A percentile compares a stretch with the other conserved stretches of the same genome.
Evolutionary conservation across 2,797 vertebrate genomes (phyloP).

Genomic region (Propithecus perrieri): DNA sequence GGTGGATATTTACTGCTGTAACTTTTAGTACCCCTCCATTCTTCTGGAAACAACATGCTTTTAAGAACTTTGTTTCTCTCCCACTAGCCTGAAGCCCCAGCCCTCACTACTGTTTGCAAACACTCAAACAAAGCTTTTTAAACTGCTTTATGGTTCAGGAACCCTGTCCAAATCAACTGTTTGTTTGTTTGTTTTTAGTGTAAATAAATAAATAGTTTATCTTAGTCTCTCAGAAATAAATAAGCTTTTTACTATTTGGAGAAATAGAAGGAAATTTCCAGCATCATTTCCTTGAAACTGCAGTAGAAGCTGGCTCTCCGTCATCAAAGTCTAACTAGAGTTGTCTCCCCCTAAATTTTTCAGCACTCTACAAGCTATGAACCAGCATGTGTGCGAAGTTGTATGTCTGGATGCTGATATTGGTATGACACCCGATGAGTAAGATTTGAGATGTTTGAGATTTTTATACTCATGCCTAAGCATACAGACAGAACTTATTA

Average conservation of each 20-base stretch:
- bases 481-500: not conserved
- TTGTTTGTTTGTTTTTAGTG: not conserved
- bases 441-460: not conserved
- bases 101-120: not conserved
- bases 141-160: not conserved
- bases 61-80: not conserved
- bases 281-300: not conserved
- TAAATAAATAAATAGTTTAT: not conserved
- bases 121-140: not conserved
- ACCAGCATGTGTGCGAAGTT: not conserved
- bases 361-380: not conserved
- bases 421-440: not conserved
- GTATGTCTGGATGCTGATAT: not conserved
- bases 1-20: not conserved
- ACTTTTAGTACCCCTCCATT: not conserved
- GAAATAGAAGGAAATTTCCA: not conserved
- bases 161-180: not conserved
- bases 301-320: not conserved
- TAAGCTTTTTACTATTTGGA: not conserved
- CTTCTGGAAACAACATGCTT: not conserved
- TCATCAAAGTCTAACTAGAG: not conserved
- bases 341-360: not conserved
- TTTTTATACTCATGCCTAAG: not conserved
- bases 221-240: not conserved
- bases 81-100: not conserved